Evolutionary conservation across 2,888 invertebrate genomes (phyloP), one percentile per base, ranked within the genome.

Genomic region (Rhagium mordax): DNA sequence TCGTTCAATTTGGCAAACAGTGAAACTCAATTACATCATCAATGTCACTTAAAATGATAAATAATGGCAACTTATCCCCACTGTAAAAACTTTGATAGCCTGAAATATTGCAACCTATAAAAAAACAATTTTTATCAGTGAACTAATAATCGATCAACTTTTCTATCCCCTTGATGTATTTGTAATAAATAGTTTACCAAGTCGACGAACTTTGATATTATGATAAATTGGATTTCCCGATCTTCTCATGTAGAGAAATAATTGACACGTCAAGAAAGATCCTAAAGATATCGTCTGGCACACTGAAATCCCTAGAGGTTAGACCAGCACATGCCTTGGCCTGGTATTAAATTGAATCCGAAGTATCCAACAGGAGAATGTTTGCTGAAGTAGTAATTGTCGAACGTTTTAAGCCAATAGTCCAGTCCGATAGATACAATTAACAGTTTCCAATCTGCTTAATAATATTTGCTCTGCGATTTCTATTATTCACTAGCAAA

Each of bases 171-270:
- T 55, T 27, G 66, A 60, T 67, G 49, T 68, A 51, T 61, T 55
- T 53, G 70, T 70, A 67, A 74, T 74, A 67, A 70, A 74, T 74
- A 74, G 67, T 74, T 74, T 70, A 74, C 62, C 67, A 59, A 62
- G 74, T 47, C 70, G 70, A 64, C 62, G 67, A 71, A 61, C 70
- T 74, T 67, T 71, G 74, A 64, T 74, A 74, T 74, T 74, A 74
- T 74, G 74, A 74, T 74, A 74, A 65, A 74, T 74, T 70, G 67
- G 67, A 62, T 74, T 68, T 57, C n/a, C 27, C 57, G 70, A 62
- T 74, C 70, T 70, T 51, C 59, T 51, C 73, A 47, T 65, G 51
- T 61, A 57, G 73, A 67, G 48, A 74, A 70, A 70, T 74, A 74
- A 66, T 74, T 62, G 73, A 74, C 70, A 65, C 69, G 53, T 65